Conservation (phyloP, 2,113 vertebrate species). For the Neomonachus schauinslandi region DNA sequence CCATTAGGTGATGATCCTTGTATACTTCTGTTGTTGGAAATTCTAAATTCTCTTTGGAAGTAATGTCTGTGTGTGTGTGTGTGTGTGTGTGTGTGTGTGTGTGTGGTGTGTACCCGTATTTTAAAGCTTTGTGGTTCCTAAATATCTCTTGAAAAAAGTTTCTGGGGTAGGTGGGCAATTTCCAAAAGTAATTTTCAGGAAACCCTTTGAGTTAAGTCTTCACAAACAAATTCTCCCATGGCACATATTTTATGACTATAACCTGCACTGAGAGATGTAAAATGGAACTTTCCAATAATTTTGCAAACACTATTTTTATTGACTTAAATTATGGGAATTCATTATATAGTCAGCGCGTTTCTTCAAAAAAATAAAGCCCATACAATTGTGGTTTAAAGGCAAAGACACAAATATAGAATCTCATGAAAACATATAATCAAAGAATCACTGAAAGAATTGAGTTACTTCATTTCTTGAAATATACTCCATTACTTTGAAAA, state of each 20-base stretch:
- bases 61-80: not conserved
- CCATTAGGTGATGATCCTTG: not conserved
- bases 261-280: not conserved
- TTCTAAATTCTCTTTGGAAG: conserved; percentile 36
- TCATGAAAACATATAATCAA: not conserved
- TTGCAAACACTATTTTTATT: conserved; percentile 50
- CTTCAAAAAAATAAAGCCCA: not conserved
- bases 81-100: not conserved
- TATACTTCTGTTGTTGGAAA: not conserved
- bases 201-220: not conserved
- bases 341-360: not conserved
- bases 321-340: not conserved
- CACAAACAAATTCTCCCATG: not conserved
- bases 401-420: not conserved
- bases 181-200: conserved; percentile 34
- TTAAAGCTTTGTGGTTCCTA: conserved; percentile 17
- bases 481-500: not conserved
- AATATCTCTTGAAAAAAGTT: not conserved
- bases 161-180: not conserved
- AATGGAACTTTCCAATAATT: conserved; percentile 7
- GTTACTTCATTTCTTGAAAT: not conserved
- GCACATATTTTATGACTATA: not conserved
- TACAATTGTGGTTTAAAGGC: not conserved
- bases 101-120: not conserved
- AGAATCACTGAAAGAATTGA: not conserved